phyloP scores from a whole-genome alignment of 2,888 invertebrate genomes.

The Dolichomitus sp. region DNA sequence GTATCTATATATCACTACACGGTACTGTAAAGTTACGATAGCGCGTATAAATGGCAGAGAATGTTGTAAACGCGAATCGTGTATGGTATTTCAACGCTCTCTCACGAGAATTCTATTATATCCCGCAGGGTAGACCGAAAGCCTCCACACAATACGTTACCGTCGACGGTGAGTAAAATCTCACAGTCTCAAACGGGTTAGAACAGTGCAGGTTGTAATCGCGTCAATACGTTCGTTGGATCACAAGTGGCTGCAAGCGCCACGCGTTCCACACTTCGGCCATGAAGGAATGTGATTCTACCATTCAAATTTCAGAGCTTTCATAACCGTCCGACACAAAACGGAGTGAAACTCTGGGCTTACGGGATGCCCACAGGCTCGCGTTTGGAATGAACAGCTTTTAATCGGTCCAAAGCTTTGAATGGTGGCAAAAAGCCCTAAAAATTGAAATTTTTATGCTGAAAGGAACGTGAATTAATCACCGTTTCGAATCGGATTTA shows the following conservation, averaged over 20 bases:
- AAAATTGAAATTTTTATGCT: not conserved
- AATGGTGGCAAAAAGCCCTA: not conserved
- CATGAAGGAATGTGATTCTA: conserved; percentile 21
- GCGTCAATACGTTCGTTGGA: conserved; percentile 41
- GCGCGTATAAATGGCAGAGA: conserved; percentile 23
- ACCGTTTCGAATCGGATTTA: not conserved
- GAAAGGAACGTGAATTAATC: not conserved
- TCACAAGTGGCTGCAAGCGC: conserved; percentile 13
- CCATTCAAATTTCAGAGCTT: conserved; percentile 43
- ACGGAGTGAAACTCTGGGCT: not conserved
- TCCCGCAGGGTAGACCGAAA: conserved; percentile 32
- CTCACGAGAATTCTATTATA: conserved; percentile 55
- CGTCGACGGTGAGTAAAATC: conserved; percentile 28
- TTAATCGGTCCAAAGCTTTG: conserved; percentile 8
- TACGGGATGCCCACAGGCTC: conserved; percentile 4
- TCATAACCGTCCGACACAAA: conserved; percentile 33
- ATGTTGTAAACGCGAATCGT: conserved; percentile 13
- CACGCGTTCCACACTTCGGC: conserved; percentile 6
- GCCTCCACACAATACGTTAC: conserved; percentile 14
- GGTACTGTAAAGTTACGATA: conserved; percentile 21
- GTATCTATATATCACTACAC: not conserved
- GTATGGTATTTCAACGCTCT: conserved; percentile 53
- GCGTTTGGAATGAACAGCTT: not conserved
- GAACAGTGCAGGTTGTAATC: conserved; percentile 49
- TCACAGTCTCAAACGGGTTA: conserved; percentile 20